Evolutionary conservation across 92 coral and sea anemone genomes (phyloP).

Genomic region (Zoanthus gigantus): DNA sequence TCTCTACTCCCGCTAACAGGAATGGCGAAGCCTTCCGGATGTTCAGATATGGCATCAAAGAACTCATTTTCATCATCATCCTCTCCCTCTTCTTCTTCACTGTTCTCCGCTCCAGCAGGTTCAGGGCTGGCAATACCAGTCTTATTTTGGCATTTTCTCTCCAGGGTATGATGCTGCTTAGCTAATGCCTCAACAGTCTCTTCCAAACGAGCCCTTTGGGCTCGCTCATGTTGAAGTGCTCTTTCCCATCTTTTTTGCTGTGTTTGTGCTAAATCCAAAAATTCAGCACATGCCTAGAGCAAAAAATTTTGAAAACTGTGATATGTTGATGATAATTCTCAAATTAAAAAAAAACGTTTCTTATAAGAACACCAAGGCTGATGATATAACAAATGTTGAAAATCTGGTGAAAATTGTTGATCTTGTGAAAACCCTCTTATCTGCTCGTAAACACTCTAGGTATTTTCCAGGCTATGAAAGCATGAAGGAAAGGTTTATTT

Average conservation of each 20-base stretch:
- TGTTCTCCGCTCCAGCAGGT: constrained; percentile 65
- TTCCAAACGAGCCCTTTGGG: constrained; percentile 88
- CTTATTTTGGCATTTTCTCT: constrained; percentile 83
- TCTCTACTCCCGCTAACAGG: constrained; percentile 76
- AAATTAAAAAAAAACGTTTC: too few species aligned
- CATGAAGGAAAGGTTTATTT: too few species aligned
- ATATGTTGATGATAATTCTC: too few species aligned
- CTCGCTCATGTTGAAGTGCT: constrained; percentile 82
- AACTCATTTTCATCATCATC: constrained; percentile 96
- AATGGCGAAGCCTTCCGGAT: constrained; percentile 82
- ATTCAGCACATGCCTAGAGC: constrained; percentile 96
- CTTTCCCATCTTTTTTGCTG: constrained; percentile 98
- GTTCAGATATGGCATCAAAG: constrained; percentile 96
- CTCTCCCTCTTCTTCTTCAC: constrained; percentile 68
- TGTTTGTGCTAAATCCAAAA: constrained; percentile 92
- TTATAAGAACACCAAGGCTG: too few species aligned
- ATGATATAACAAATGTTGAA: too few species aligned
- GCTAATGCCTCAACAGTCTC: constrained; percentile 97
- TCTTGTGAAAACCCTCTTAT: too few species aligned
- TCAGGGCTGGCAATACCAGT: constrained; percentile 67
- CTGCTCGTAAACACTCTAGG: too few species aligned
- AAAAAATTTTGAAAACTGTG: too few species aligned
- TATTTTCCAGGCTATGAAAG: too few species aligned
- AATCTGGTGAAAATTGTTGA: too few species aligned
- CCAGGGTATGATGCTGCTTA: constrained; percentile 90